These are phyloP conservation scores for Radopholus similis DNA, from an alignment of 1,140 invertebrate species.

Conservation along the genomic window DNA sequence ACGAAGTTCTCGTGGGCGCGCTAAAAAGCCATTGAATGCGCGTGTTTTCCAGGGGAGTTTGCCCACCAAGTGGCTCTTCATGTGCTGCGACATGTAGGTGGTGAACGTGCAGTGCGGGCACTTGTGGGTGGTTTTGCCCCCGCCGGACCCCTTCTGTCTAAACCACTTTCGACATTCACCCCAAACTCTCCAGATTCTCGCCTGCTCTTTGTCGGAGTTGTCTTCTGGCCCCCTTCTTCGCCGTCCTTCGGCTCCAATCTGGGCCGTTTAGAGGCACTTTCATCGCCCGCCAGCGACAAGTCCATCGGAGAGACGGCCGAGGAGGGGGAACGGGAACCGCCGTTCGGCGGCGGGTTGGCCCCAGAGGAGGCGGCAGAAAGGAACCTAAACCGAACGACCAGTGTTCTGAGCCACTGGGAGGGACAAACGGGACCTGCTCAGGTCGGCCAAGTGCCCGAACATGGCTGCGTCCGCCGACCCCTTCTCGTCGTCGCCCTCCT, in stretches of 20 bases:
- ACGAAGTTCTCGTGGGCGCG: constrained; percentile 68
- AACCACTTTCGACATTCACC: neutral
- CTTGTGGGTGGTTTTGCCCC: constrained; percentile 45
- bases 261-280: neutral
- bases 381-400: neutral
- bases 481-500: neutral
- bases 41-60: neutral
- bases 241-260: neutral
- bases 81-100: constrained; percentile 59
- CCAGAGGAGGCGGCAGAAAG: neutral
- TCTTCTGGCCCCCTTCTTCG: neutral
- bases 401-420: neutral
- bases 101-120: constrained; percentile 59
- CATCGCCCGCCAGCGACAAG: no score
- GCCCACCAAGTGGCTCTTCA: constrained; percentile 59
- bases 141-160: neutral
- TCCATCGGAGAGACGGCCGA: no score
- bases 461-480: neutral
- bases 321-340: no score
- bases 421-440: neutral
- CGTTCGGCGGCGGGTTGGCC: no score
- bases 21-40: constrained; percentile 42
- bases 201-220: neutral
- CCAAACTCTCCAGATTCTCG: neutral
- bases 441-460: neutral